Conservation (phyloP, 92 coral and sea anemone species). For the Epizoanthus rinbou region DNA sequence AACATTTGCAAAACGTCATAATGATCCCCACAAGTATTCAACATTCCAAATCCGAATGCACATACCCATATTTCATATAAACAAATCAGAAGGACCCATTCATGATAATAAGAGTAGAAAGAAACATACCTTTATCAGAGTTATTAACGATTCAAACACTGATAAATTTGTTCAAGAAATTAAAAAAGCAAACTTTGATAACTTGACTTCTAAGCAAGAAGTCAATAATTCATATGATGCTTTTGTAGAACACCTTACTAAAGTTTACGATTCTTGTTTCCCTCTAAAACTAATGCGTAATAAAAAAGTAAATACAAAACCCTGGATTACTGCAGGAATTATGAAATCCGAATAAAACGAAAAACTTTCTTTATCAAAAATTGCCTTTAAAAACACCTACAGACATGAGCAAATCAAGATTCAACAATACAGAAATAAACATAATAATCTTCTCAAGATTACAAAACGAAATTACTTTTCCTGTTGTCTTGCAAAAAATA, state of each 20-base stretch:
- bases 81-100: too few species aligned
- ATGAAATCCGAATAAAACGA: conserved; percentile 14
- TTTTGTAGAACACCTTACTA: conserved; percentile 15
- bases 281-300: conserved; percentile 10
- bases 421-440: conserved; percentile 33
- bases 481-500: not conserved
- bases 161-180: too few species aligned
- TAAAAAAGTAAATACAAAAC: not conserved
- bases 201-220: too few species aligned
- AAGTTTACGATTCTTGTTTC: conserved; percentile 17
- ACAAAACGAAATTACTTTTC: conserved; percentile 19
- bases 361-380: conserved; percentile 12
- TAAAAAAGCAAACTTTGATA: too few species aligned
- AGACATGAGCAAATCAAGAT: not conserved
- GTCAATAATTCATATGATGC: not conserved
- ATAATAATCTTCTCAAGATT: conserved; percentile 4
- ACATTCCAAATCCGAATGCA: too few species aligned
- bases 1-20: too few species aligned
- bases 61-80: too few species aligned
- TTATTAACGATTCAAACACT: too few species aligned
- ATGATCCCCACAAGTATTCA: too few species aligned
- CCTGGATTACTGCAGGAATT: conserved; percentile 4
- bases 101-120: too few species aligned
- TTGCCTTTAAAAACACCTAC: conserved; percentile 10
- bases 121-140: too few species aligned